A percentile compares a stretch with the other conserved stretches of the same genome.
phyloP scores from a whole-genome alignment of 1,140 invertebrate genomes.

The Paralvinella palmiformis region DNA sequence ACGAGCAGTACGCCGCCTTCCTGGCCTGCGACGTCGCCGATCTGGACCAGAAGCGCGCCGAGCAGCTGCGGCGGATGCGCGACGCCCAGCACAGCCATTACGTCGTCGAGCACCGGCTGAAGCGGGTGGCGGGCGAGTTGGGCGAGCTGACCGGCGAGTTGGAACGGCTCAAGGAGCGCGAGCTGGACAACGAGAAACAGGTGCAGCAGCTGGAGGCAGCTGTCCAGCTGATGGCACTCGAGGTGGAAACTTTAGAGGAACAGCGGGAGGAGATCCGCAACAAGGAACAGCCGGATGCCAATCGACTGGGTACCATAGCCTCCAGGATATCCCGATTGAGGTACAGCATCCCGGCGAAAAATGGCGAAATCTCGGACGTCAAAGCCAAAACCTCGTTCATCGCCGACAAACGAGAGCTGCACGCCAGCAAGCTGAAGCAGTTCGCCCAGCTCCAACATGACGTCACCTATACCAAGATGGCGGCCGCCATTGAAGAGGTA shows the following conservation, averaged over 20 bases:
- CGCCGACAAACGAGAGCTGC: too few relatives aligned
- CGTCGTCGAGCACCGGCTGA: constrained; percentile 29
- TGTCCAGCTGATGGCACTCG: constrained; percentile 25
- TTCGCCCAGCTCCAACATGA: too few relatives aligned
- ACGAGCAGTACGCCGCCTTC: constrained; percentile 28
- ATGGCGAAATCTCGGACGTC: too few relatives aligned
- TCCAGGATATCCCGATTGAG: too few relatives aligned
- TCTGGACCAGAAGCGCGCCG: constrained; percentile 24
- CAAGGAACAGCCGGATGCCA: too few relatives aligned
- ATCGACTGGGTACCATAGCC: too few relatives aligned
- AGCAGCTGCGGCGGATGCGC: constrained; percentile 14
- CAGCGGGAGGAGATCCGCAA: neutral
- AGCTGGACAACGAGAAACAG: constrained; percentile 20
- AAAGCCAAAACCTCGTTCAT: too few relatives aligned
- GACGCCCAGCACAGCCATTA: constrained; percentile 25
- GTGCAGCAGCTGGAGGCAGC: constrained; percentile 16
- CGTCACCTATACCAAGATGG: too few relatives aligned
- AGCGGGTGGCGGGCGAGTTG: constrained; percentile 21
- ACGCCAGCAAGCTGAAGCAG: too few relatives aligned
- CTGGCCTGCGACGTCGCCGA: constrained; percentile 28
- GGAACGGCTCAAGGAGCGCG: constrained; percentile 22
- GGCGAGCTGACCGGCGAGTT: constrained; percentile 22
- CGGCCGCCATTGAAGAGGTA: constrained; percentile 19
- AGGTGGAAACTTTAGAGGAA: constrained; percentile 29
- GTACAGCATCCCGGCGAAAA: too few relatives aligned